Evolutionary conservation across 2,888 invertebrate species (phyloP).

Genomic region (Monopis laevigella): DNA sequence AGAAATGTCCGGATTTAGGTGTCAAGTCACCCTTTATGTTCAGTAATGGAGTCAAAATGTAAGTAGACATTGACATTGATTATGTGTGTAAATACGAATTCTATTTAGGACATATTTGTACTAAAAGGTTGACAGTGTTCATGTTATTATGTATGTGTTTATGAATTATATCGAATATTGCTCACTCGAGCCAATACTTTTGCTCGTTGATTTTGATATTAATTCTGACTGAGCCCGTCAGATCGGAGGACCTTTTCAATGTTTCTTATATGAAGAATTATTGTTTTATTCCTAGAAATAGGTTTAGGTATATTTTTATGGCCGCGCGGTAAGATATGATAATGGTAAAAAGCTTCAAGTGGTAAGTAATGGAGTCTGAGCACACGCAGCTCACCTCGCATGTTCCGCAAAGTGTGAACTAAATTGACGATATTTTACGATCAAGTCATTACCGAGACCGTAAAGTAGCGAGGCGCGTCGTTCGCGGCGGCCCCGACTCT

Average conservation of each 20-base stretch:
- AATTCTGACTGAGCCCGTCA: too few relatives aligned
- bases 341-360: conserved; percentile 5
- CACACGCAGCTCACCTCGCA: conserved; percentile 2
- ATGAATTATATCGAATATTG: too few relatives aligned
- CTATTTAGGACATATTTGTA: too few relatives aligned
- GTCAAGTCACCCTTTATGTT: conserved; percentile 12
- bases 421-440: conserved; percentile 63
- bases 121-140: too few relatives aligned
- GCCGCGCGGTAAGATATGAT: conserved; percentile 6
- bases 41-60: conserved; percentile 10
- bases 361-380: conserved; percentile 6
- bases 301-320: too few relatives aligned
- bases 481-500: conserved; percentile 30
- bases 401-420: conserved; percentile 43
- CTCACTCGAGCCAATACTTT: too few relatives aligned
- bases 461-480: conserved; percentile 31
- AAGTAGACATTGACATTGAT: conserved; percentile 9
- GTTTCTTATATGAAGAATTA: too few relatives aligned
- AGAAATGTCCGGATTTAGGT: conserved; percentile 11
- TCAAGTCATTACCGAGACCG: conserved; percentile 42
- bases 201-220: too few relatives aligned
- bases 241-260: too few relatives aligned
- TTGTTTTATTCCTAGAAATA: too few relatives aligned
- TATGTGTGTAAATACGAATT: conserved; percentile 5
- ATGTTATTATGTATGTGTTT: too few relatives aligned